Evolutionary conservation across 2,113 vertebrate species (phyloP).

Genomic region (Urocolius indicus): DNA sequence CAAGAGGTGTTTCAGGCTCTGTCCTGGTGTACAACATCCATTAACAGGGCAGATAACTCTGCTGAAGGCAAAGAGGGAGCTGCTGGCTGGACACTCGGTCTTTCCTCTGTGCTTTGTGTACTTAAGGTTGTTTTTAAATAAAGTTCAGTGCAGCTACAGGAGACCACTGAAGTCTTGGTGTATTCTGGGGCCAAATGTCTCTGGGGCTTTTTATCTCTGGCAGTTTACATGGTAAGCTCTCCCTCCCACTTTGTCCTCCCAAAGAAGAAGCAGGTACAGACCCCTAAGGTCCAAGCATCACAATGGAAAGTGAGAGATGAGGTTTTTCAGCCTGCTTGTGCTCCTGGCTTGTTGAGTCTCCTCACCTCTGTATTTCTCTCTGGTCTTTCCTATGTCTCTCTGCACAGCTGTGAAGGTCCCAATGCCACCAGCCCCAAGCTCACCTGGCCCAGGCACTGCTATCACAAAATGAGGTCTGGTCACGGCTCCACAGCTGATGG

Average conservation of each 20-base stretch:
- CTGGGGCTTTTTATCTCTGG: background rate
- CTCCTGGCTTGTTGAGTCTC: background rate
- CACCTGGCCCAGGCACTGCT: background rate
- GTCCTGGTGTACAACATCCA: background rate
- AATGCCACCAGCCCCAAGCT: background rate
- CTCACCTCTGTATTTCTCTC: background rate
- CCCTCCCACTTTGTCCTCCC: background rate
- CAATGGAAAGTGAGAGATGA: background rate
- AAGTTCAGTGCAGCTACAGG: background rate
- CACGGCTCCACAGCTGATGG: background rate
- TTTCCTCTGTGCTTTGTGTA: background rate
- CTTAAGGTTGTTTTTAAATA: background rate
- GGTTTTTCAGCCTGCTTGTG: background rate
- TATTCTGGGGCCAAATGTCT: background rate
- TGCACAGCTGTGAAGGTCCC: background rate
- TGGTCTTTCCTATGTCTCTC: background rate
- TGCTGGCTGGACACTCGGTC: background rate
- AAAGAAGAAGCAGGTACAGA: background rate
- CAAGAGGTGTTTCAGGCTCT: constrained; percentile 29
- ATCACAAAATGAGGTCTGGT: background rate
- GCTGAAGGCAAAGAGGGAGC: background rate
- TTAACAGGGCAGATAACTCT: background rate
- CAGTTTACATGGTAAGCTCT: background rate
- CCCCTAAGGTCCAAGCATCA: background rate
- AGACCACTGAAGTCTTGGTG: background rate